Evolutionary conservation across 1,140 invertebrate genomes (phyloP).

Genomic region (Cataglyphis hispanica): DNA sequence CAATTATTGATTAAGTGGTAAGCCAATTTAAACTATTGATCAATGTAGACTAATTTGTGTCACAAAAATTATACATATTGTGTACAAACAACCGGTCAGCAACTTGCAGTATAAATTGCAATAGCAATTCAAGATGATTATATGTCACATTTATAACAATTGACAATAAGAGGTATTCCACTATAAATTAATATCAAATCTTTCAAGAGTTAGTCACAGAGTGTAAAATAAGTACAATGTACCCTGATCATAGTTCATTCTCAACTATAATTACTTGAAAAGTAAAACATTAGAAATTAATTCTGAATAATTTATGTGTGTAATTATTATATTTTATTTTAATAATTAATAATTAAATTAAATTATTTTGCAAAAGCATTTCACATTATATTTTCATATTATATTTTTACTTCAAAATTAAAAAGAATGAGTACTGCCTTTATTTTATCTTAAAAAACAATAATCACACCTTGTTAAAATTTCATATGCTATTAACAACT

Average conservation of each 20-base stretch:
- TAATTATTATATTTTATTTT: too few species aligned
- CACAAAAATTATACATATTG: neutral
- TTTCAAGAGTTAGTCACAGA: neutral
- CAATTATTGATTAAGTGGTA: neutral
- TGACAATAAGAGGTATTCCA: neutral
- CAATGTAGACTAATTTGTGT: neutral
- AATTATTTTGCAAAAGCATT: too few species aligned
- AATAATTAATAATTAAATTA: too few species aligned
- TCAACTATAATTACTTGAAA: neutral
- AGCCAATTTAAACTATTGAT: neutral
- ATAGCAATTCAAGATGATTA: conserved; percentile 12
- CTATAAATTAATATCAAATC: neutral
- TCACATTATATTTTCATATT: too few species aligned
- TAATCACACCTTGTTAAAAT: neutral
- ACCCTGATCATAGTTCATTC: neutral
- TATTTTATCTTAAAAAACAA: neutral
- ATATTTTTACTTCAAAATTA: too few species aligned
- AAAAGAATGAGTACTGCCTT: too few species aligned
- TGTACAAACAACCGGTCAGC: neutral
- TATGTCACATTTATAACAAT: conserved; percentile 27
- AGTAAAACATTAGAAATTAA: conserved; percentile 3
- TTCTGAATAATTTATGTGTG: neutral
- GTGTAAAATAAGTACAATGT: conserved; percentile 46
- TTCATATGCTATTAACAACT: neutral
- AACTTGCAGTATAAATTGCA: neutral